A percentile compares a stretch with the other conserved stretches of the same genome.
Evolutionary conservation across 2,113 vertebrate genomes (phyloP).

Genomic region (Rhegmatorhina hoffmannsi): DNA sequence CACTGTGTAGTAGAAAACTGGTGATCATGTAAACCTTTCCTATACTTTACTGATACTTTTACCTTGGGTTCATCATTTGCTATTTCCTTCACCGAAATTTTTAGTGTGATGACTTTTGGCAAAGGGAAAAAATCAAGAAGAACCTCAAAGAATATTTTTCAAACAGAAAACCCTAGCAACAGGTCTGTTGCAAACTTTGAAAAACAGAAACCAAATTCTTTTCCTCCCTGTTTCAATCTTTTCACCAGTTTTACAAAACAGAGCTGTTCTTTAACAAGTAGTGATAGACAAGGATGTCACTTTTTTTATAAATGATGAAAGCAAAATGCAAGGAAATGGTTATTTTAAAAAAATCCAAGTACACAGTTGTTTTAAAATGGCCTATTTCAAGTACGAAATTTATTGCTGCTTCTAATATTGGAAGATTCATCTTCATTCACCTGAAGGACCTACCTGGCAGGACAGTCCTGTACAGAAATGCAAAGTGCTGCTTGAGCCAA

Average conservation of each 20-base stretch:
- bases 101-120: background rate
- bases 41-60: background rate
- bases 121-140: background rate
- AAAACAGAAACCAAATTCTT: background rate
- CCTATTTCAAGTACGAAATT: background rate
- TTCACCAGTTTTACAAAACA: background rate
- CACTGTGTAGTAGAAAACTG: background rate
- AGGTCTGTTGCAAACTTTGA: background rate
- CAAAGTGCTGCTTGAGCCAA: slow-evolving; percentile 95
- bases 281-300: background rate
- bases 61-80: background rate
- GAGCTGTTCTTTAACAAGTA: background rate
- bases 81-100: background rate
- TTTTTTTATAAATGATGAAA: background rate
- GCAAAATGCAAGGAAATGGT: background rate
- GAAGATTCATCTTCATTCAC: background rate
- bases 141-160: background rate
- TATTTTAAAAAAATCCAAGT: background rate
- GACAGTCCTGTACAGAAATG: slow-evolving; percentile 95
- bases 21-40: background rate
- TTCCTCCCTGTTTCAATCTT: background rate
- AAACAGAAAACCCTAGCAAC: background rate
- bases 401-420: background rate
- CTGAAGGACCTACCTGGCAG: slow-evolving; percentile 83
- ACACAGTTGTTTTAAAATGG: background rate